Evolutionary conservation across 2,113 vertebrate species (phyloP).

Genomic region (Limnothrissa miodon): DNA sequence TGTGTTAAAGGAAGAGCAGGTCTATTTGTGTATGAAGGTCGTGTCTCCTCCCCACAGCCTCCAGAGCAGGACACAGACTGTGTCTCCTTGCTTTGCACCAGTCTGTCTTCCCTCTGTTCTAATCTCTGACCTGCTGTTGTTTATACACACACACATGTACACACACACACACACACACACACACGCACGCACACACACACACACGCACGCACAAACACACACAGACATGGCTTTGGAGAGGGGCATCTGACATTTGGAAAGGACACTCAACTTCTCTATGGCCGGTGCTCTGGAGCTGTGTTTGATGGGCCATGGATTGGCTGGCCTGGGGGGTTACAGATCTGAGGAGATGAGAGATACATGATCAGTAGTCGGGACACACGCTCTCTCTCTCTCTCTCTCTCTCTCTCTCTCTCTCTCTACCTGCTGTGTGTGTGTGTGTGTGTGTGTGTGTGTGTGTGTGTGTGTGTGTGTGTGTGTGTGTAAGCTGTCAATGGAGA

Average conservation of each 20-base stretch:
- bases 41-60: slow-evolving; percentile 46
- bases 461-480: neutral
- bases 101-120: slow-evolving; percentile 17
- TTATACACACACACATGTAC: neutral
- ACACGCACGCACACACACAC: neutral
- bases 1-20: slow-evolving; percentile 34
- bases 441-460: too few relatives aligned
- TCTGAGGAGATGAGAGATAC: neutral
- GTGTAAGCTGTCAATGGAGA: neutral
- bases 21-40: slow-evolving; percentile 60
- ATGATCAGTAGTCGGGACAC: neutral
- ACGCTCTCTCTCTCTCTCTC: neutral
- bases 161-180: slow-evolving; percentile 6
- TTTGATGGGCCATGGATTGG: neutral
- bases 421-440: neutral
- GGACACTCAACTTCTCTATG: neutral
- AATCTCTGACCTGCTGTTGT: slow-evolving; percentile 32
- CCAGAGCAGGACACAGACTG: slow-evolving; percentile 30
- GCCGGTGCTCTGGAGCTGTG: neutral
- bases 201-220: neutral
- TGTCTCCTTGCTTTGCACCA: slow-evolving; percentile 20
- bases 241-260: slow-evolving; percentile 10
- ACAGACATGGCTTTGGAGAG: neutral
- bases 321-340: neutral
- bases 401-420: slow-evolving; percentile 19